Base-by-base conservation (phyloP, 2,888 invertebrate genomes). In the Spialia ferax region DNA sequence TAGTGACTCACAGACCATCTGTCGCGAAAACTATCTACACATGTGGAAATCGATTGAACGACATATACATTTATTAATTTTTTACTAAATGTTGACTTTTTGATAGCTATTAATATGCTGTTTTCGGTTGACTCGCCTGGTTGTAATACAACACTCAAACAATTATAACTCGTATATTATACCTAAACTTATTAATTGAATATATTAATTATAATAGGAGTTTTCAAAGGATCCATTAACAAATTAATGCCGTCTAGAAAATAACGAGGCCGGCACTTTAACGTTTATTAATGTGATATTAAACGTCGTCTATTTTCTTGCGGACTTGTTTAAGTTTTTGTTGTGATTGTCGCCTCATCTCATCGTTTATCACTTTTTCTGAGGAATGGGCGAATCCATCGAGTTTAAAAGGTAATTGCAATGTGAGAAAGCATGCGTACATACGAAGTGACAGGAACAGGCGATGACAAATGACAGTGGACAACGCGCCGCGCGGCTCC, bases 1-100 rank as follows among this genome's bases (percentile, higher is more conserved):
- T 90, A 72, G 86, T 93, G 93, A 93, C 78, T 93, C 93, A 93
- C 75, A 72, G 78, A 84, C 92, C 93, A 93, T 91, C 91, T 93
- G 93, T 87, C 85, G 88, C 87, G 86, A 89, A 89, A 90, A 89
- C 85, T 87, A 84, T 88, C 83, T 77, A 77, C 86, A 83, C 84
- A 85, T 88, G 87, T 88, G 87, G 86, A 89, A 88, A 89, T 85
- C 84, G 78, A 79, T 73, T 80, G 84, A 80, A 79, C 81, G 81
- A 83, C 77, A 79, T 83, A 79, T 74, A 79, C 74, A 76, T 11
- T n/a, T 38, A 82, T 84, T 84, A 76, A 77, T 79, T 77, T 80
- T 83, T 82, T 82, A 18, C 79, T 74, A 73, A 69, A 66, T 65
- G 79, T 79, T 76, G 77, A 79, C 82, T 81, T 22, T 23, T 82